Conservation (phyloP, 2,797 vertebrate genomes). For the Oryzias dopingdopingensis region DNA sequence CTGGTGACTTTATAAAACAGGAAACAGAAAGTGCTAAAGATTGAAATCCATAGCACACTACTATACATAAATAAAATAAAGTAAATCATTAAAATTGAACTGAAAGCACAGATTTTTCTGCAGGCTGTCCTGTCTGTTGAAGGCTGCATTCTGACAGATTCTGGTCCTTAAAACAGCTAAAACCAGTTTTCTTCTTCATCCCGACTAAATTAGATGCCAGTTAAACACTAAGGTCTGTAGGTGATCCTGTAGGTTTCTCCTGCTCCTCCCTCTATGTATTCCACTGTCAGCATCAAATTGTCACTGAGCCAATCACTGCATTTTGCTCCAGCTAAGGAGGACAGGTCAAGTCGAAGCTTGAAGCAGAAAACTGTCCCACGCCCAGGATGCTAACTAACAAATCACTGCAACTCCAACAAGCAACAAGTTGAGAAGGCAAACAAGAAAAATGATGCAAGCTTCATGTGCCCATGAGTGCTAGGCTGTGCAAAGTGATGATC, state of each 20-base stretch:
- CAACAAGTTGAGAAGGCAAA: background rate
- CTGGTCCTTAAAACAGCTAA: background rate
- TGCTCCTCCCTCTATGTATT: no score
- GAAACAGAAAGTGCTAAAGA: no score
- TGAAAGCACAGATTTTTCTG: no score
- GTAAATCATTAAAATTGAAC: no score
- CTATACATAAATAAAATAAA: no score
- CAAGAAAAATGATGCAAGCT: background rate
- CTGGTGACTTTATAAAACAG: no score
- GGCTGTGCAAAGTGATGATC: conserved; percentile 1
- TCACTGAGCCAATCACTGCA: background rate
- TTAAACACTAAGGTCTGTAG: background rate
- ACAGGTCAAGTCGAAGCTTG: background rate
- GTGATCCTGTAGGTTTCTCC: no score
- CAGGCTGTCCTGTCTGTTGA: background rate
- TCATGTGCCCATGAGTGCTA: conserved; percentile 4
- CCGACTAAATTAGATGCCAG: background rate
- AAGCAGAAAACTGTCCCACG: background rate
- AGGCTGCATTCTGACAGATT: background rate
- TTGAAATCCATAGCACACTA: no score
- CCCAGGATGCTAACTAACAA: background rate
- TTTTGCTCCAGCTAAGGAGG: background rate
- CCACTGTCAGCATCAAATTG: background rate
- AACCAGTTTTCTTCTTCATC: background rate
- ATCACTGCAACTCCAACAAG: background rate